Base-by-base conservation (phyloP, 2,888 invertebrate species). In the Hartigia nigra region DNA sequence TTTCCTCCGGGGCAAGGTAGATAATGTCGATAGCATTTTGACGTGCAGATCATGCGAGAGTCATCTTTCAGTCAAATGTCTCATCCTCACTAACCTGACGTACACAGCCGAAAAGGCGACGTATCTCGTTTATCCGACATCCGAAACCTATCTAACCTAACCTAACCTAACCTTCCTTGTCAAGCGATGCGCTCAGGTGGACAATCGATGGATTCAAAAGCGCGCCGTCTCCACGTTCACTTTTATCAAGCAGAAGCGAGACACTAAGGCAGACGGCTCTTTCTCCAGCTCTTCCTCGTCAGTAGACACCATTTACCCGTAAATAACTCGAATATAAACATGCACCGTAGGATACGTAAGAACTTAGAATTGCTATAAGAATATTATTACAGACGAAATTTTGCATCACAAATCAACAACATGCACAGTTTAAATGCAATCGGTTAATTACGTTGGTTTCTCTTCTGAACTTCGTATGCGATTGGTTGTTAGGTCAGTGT, bases 11-110 rank as follows among this genome's bases (percentile, higher is more conserved):
- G 77, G 74, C 69, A 39, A n/a, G 78, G 75, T 35, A 77, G 77
- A 72, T 31, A 55, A 23, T 72, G 75, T 75, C 77, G 80, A 81
- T 81, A 76, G 81, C 78, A 78, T 75, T 84, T 85, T 77, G 23
- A 77, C 81, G 79, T 82, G 81, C 81, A 76, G 77, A 79, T 81
- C 84, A 74, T 79, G 84, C 81, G 79, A 78, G 75, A 74, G 34
- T 80, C 79, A 85, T 86, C 86, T 85, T 77, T 85, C 85, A 83
- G 34, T 69, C 55, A 37, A 14, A 14, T 34, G 31, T 32, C 70
- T 69, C 69, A 31, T 76, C 69, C 31, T 75, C 69, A 31, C n/a
- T 31, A 79, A 80, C 78, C 80, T 81, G 82, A 76, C 82, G 32
- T 76, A 74, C 32, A n/a, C 75, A 14, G 31, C 14, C 75, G 55